A percentile compares a stretch with the other conserved stretches of the same genome.
phyloP scores from a whole-genome alignment of 1,140 invertebrate genomes.

The Lasioglossum baleicum region DNA sequence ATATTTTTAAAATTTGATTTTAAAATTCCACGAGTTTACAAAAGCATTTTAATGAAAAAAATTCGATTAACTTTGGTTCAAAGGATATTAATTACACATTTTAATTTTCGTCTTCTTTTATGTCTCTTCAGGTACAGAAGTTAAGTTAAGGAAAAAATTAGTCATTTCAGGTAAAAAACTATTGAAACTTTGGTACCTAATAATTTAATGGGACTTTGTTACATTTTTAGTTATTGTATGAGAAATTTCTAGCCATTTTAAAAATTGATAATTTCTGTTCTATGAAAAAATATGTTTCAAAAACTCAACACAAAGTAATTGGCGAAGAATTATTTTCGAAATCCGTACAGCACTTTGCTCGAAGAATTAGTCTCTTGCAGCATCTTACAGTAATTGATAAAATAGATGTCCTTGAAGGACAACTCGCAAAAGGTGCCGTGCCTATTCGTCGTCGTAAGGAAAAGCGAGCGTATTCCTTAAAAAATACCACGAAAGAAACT shows the following conservation, averaged over 20 bases:
- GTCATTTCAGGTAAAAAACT: no score
- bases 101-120: not conserved
- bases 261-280: not conserved
- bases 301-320: not conserved
- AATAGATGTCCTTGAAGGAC: slow-evolving; percentile 32
- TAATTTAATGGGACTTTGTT: no score
- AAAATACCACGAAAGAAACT: slow-evolving; percentile 50
- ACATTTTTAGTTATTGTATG: no score
- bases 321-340: not conserved
- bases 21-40: not conserved
- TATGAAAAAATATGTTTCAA: not conserved
- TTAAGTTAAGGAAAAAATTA: no score
- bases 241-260: no score
- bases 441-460: slow-evolving; percentile 68
- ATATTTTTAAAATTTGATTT: not conserved
- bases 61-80: not conserved
- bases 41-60: not conserved
- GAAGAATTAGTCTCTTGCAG: slow-evolving; percentile 17
- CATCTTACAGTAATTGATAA: slow-evolving; percentile 23
- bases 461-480: slow-evolving; percentile 44
- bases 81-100: not conserved
- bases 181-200: no score
- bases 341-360: slow-evolving; percentile 7
- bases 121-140: not conserved
- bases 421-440: slow-evolving; percentile 67